Conservation (phyloP, 2,797 vertebrate species). For the Myripristis murdjan region DNA sequence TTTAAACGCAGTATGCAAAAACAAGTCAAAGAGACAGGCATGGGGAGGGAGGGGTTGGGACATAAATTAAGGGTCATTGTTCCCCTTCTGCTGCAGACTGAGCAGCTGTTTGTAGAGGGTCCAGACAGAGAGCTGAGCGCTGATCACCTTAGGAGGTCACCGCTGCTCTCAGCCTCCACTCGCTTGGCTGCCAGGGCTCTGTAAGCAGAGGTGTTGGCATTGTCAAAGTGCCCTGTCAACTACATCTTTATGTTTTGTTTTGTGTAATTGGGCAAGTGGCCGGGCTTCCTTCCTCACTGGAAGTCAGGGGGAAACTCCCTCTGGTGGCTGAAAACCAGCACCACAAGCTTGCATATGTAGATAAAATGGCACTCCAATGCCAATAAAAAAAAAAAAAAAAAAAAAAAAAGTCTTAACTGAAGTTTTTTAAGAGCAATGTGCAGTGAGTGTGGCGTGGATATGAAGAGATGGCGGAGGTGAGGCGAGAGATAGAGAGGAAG, state of each 20-base stretch:
- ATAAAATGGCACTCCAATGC: constrained; percentile 39
- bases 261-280: constrained; percentile 48
- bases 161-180: constrained; percentile 44
- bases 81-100: constrained; percentile 63
- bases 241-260: constrained; percentile 65
- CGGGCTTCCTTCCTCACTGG: constrained; percentile 34
- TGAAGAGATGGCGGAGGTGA: constrained; percentile 17
- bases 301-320: constrained; percentile 65
- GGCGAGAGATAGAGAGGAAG: constrained; percentile 47
- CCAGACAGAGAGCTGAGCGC: constrained; percentile 71
- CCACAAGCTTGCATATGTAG: constrained; percentile 40
- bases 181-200: constrained; percentile 56
- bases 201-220: constrained; percentile 57
- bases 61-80: constrained; percentile 80
- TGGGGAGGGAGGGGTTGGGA: constrained; percentile 48
- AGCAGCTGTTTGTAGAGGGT: constrained; percentile 78
- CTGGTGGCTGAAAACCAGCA: constrained; percentile 66
- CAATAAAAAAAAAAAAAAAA: no score
- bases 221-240: constrained; percentile 66
- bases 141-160: constrained; percentile 77
- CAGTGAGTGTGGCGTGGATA: constrained; percentile 16
- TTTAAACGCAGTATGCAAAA: constrained; percentile 84
- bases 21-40: constrained; percentile 76
- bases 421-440: constrained; percentile 25
- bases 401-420: background rate